Evolutionary conservation across 2,888 invertebrate genomes (phyloP).

Genomic region (Epinotia nisella): DNA sequence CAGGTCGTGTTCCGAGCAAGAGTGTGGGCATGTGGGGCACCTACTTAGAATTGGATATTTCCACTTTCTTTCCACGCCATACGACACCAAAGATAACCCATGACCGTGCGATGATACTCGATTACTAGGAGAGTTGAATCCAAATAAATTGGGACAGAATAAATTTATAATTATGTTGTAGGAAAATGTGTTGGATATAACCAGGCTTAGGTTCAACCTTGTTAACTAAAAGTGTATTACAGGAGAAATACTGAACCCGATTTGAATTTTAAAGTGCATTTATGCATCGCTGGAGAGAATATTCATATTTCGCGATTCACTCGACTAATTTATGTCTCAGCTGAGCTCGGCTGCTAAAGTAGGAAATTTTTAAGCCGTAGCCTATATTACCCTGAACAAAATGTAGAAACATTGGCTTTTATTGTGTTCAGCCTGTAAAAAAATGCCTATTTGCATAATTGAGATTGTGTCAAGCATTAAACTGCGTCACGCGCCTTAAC

Average conservation of each 20-base stretch:
- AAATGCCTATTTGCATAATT: neutral
- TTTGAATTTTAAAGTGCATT: constrained; percentile 17
- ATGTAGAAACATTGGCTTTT: neutral
- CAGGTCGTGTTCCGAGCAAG: too few species aligned
- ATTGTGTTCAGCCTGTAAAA: neutral
- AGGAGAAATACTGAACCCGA: neutral
- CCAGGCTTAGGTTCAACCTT: neutral
- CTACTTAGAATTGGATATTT: too few species aligned
- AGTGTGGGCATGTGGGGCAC: too few species aligned
- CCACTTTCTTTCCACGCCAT: too few species aligned
- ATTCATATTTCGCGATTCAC: constrained; percentile 12
- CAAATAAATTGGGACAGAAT: too few species aligned
- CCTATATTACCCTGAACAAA: neutral
- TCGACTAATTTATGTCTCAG: constrained; percentile 18
- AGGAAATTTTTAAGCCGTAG: constrained; percentile 1
- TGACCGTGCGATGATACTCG: too few species aligned
- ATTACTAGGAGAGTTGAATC: too few species aligned
- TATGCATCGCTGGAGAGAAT: constrained; percentile 20
- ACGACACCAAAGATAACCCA: too few species aligned
- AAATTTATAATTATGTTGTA: too few species aligned
- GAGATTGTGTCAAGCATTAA: neutral
- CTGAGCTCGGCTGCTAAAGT: constrained; percentile 3
- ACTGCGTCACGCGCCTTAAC: too few species aligned
- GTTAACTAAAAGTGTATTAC: constrained; percentile 1
- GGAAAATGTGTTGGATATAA: too few species aligned